These are phyloP conservation scores for Ypsolopha scabrella DNA, from an alignment of 2,888 invertebrate genomes.

Conservation along the genomic window DNA sequence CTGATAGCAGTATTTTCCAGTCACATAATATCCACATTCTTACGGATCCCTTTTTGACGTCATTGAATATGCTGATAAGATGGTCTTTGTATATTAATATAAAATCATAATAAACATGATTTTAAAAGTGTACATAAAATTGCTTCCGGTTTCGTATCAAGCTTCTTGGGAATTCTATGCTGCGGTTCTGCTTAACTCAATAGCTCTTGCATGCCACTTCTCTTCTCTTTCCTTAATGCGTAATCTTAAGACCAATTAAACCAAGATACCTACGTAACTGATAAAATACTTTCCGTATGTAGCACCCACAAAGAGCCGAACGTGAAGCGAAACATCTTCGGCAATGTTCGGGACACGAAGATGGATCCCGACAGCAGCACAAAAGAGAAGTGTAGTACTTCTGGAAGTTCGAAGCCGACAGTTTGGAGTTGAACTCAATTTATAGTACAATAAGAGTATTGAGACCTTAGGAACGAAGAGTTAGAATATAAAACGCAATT, in stretches of 20 bases:
- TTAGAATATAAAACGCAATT: not conserved
- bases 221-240: no score
- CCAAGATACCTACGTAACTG: conserved; percentile 4
- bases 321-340: conserved; percentile 32
- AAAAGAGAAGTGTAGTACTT: conserved; percentile 31
- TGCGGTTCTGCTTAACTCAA: no score
- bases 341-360: conserved; percentile 18
- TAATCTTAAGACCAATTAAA: not conserved
- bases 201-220: no score
- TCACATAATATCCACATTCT: no score
- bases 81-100: no score
- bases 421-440: conserved; percentile 34
- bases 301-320: conserved; percentile 36
- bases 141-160: no score
- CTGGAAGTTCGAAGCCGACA: conserved; percentile 34
- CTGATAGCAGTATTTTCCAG: no score
- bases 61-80: no score
- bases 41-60: no score
- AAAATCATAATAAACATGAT: no score
- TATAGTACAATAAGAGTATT: not conserved
- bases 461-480: not conserved
- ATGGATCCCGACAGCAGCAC: conserved; percentile 7
- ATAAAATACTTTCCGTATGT: conserved; percentile 19
- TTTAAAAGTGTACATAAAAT: no score
- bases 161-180: no score